Percentiles rank a stretch among this genome's conserved stretches.
Conservation (phyloP, 2,113 vertebrate genomes). For the Pseudorectes ferrugineus region DNA sequence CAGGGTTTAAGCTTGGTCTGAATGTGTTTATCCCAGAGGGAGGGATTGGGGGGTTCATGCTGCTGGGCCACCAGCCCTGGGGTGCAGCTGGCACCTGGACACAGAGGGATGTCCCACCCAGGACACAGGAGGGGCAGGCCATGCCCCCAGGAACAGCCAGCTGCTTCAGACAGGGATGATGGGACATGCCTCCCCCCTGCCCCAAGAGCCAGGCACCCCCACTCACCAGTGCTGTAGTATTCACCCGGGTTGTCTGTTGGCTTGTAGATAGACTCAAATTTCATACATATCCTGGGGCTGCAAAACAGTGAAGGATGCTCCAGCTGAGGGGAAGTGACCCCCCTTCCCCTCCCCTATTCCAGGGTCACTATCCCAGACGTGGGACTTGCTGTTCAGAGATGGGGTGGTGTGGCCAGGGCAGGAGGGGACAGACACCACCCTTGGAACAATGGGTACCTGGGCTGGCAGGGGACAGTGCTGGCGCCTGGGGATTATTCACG, state of each 20-base stretch:
- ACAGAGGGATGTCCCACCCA: not conserved
- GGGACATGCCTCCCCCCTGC: accelerated
- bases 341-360: not conserved
- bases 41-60: accelerated
- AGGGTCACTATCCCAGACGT: accelerated
- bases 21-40: not conserved
- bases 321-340: not conserved
- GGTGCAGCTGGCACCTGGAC: not conserved
- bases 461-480: not conserved
- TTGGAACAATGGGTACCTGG: not conserved
- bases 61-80: not conserved
- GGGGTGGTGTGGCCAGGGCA: not conserved
- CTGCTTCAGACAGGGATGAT: not conserved
- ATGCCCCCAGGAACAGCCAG: not conserved
- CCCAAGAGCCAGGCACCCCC: not conserved
- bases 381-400: not conserved
- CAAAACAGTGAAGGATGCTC: not conserved
- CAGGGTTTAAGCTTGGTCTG: not conserved
- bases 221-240: constrained; percentile 33
- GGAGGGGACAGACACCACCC: not conserved
- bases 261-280: not conserved
- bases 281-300: not conserved
- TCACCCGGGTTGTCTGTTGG: not conserved
- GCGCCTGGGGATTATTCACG: not conserved
- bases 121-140: not conserved